A percentile compares a stretch with the other conserved stretches of the same genome.
Evolutionary conservation across 2,113 vertebrate species (phyloP).

Genomic region (Clarias batrachus): DNA sequence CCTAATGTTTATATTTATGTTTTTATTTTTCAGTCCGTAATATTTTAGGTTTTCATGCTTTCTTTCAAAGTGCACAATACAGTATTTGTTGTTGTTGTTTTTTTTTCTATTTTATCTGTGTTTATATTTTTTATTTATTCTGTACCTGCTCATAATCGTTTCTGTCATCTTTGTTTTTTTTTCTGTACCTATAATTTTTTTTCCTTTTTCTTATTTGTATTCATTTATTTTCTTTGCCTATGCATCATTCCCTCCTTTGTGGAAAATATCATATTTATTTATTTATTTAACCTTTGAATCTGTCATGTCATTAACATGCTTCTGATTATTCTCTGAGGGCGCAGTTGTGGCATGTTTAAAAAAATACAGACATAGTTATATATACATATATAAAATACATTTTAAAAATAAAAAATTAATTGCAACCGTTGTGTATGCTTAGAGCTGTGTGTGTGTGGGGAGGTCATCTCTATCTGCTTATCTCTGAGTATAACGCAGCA

Average conservation of each 20-base stretch:
- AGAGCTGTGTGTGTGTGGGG: neutral
- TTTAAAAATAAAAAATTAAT: neutral
- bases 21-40: neutral
- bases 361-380: too few species aligned
- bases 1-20: neutral
- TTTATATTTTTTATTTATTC: neutral
- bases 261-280: neutral
- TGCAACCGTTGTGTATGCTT: neutral
- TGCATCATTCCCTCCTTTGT: neutral
- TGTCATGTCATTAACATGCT: neutral
- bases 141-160: neutral
- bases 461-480: constrained; percentile 4
- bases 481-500: neutral
- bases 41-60: neutral
- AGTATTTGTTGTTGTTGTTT: neutral
- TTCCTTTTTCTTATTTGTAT: neutral
- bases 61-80: too few species aligned
- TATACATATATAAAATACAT: too few species aligned
- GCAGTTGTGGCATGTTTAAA: neutral
- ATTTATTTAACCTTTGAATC: neutral
- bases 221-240: neutral
- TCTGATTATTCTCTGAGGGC: neutral
- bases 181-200: neutral
- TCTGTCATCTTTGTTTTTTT: neutral
- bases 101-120: neutral